These are phyloP conservation scores for Mechanitis messenoides DNA, from an alignment of 2,888 invertebrate genomes.

Conservation along the genomic window DNA sequence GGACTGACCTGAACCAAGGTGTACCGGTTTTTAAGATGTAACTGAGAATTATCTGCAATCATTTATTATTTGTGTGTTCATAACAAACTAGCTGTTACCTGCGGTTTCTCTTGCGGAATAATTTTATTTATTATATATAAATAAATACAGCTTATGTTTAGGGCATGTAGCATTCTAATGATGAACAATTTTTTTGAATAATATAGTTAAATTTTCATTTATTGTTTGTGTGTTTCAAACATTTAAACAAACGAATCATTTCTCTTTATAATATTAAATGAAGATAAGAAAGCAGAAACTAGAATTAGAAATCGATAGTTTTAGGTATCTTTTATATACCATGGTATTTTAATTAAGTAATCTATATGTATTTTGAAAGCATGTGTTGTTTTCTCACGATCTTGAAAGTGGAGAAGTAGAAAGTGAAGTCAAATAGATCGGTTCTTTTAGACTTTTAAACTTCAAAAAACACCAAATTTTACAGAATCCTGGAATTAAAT, in stretches of 20 bases:
- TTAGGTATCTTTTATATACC: not conserved
- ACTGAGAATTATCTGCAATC: not conserved
- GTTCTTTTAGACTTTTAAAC: too few species aligned
- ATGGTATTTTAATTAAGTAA: conserved; percentile 1
- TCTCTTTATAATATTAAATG: too few species aligned
- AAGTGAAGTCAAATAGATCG: not conserved
- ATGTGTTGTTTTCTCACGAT: not conserved
- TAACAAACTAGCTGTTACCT: not conserved
- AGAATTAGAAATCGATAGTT: not conserved
- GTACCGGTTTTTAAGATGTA: not conserved
- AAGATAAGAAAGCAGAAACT: not conserved
- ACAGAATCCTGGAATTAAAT: too few species aligned
- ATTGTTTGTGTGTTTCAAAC: too few species aligned
- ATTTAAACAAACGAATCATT: too few species aligned
- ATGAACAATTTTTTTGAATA: too few species aligned
- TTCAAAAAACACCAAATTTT: too few species aligned
- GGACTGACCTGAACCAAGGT: not conserved
- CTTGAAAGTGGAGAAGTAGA: not conserved
- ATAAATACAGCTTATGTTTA: too few species aligned
- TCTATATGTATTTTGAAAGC: not conserved
- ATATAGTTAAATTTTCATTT: too few species aligned
- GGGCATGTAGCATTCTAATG: too few species aligned
- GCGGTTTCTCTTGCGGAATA: too few species aligned
- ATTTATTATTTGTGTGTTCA: not conserved
- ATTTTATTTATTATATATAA: too few species aligned